Evolutionary conservation across 1,140 invertebrate genomes (phyloP), one percentile per base, ranked within the genome.

Genomic region (Nasonia vitripennis): DNA sequence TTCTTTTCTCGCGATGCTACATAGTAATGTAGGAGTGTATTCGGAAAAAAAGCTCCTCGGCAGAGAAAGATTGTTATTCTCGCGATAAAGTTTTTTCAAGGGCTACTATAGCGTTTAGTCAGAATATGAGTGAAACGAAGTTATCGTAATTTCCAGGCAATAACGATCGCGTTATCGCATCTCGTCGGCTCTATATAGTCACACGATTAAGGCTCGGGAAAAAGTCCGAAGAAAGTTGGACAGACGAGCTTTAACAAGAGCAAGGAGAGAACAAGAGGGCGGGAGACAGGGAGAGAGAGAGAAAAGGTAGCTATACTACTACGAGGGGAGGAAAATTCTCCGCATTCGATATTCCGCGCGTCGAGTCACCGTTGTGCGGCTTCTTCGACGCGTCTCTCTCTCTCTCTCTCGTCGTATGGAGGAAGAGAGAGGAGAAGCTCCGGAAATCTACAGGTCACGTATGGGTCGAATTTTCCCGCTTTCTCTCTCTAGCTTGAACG

Each of bases 341-440:
- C n/a, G 78, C 62, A 80, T 45, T 80, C 78, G 78, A 80, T 80
- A 80, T 80, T 80, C 78, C 34, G 37, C 31, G 27, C 78, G 62
- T 45, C 1, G 34, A 68, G 67, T 23, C 34, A 37, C 34, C 62
- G 2, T 37, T 11, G 78, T 31, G 73, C 17, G 62, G 55, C 62
- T 80, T 80, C 67, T 70, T 45, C 78, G 55, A 37, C 20, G 45
- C 45, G 51, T 31, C 62, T 27, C 27, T 27, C 27, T 27, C 27
- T 27, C 27, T 27, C 27, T 27, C 27, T 27, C 27, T 27, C 27
- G 27, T 27, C 27, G 27, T 27, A 1, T 27, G 27, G 1, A 27
- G 27, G 27, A 27, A 27, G 27, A 27, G 27, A 45, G 11, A 27
- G 14, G 34, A 27, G 11, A 81, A 81, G 41, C 70, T 55, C 45